A percentile compares a stretch with the other conserved stretches of the same genome.
These are phyloP conservation scores for Leptarthrus brevirostris DNA, from an alignment of 2,888 invertebrate genomes.

Conservation along the genomic window DNA sequence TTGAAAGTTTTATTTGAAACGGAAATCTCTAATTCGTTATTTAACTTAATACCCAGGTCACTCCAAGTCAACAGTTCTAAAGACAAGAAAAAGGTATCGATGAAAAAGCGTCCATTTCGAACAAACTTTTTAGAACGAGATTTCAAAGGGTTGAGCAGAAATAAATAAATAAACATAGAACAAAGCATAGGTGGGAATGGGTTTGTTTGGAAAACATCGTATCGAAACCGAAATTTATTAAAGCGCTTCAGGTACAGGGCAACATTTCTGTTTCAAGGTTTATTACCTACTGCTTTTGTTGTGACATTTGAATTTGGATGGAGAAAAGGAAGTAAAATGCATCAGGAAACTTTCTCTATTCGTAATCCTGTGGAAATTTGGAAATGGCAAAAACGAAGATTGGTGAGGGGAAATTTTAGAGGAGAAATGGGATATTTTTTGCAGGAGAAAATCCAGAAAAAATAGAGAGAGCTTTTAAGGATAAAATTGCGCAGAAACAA, in stretches of 20 bases:
- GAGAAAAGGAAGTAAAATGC: too few species aligned
- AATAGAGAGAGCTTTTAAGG: too few species aligned
- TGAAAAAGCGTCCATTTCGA: not conserved
- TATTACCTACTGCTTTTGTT: constrained; percentile 18
- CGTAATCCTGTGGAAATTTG: not conserved
- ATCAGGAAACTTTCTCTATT: not conserved
- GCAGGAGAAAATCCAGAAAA: too few species aligned
- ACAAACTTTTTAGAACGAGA: not conserved
- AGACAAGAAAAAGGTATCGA: constrained; percentile 9
- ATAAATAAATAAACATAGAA: constrained; percentile 27
- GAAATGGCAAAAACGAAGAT: not conserved
- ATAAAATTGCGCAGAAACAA: too few species aligned
- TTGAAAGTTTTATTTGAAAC: constrained; percentile 14
- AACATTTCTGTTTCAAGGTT: not conserved
- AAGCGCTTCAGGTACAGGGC: not conserved
- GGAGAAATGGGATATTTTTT: constrained; percentile 33
- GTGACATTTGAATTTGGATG: not conserved
- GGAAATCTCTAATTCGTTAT: not conserved
- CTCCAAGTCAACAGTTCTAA: constrained; percentile 15
- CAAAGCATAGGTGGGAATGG: not conserved
- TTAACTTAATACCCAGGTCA: constrained; percentile 14
- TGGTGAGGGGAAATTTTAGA: not conserved
- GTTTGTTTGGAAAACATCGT: constrained; percentile 31
- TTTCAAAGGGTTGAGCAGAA: constrained; percentile 18
- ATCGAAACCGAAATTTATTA: too few species aligned